A percentile compares a stretch with the other conserved stretches of the same genome.
Conservation (phyloP, 23 tunicate genomes). For the Styela clava region DNA sequence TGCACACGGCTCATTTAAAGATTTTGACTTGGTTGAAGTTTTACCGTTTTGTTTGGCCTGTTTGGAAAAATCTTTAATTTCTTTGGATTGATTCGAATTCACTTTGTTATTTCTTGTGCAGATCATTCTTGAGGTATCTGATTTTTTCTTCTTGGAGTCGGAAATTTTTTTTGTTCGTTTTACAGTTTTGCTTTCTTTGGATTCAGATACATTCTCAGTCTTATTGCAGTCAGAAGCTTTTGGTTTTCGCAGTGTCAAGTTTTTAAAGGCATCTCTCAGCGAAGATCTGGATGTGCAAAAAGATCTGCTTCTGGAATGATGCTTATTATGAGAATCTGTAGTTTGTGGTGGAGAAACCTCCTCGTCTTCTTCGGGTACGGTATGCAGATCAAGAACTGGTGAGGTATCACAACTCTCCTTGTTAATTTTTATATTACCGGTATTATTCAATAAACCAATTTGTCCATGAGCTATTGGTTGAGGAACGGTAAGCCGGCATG, state of each 20-base stretch:
- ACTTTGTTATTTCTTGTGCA: too few relatives aligned
- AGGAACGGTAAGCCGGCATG: too few relatives aligned
- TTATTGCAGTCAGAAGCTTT: conserved; percentile 4
- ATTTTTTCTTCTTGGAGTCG: too few relatives aligned
- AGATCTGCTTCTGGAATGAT: not conserved
- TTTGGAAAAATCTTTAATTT: too few relatives aligned
- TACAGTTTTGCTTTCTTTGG: not conserved
- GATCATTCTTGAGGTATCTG: too few relatives aligned
- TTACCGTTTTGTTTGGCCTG: too few relatives aligned
- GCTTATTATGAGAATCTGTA: not conserved
- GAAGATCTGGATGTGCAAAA: conserved; percentile 5
- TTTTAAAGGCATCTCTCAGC: conserved; percentile 18
- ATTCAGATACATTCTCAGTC: not conserved
- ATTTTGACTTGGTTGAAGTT: too few relatives aligned
- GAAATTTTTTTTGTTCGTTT: not conserved
- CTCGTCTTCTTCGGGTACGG: conserved; percentile 15
- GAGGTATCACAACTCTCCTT: not conserved
- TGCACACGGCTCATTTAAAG: too few relatives aligned
- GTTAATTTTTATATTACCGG: not conserved
- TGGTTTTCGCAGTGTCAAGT: conserved; percentile 10
- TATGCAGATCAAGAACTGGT: conserved; percentile 3
- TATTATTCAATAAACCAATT: too few relatives aligned
- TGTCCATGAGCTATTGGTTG: too few relatives aligned
- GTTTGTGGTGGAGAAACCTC: not conserved
- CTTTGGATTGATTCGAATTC: too few relatives aligned